Evolutionary conservation across 2,113 vertebrate genomes (phyloP).

Genomic region (Aptenodytes patagonicus): DNA sequence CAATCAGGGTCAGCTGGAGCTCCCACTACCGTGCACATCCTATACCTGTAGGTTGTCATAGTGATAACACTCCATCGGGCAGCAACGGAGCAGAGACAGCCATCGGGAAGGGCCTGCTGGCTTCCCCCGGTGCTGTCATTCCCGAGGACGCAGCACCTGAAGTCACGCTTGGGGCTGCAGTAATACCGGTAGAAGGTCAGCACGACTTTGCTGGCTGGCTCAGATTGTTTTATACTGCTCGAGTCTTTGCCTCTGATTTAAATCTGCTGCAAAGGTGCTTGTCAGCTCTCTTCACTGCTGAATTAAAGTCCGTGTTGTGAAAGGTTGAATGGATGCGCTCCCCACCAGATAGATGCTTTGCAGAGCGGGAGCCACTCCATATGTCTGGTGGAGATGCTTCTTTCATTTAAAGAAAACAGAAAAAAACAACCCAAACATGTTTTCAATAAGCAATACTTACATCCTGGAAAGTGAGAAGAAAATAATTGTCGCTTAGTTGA

Average conservation of each 20-base stretch:
- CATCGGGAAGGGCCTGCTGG: neutral
- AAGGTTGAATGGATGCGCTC: neutral
- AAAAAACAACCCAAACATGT: neutral
- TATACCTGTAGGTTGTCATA: constrained; percentile 54
- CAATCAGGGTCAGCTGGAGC: neutral
- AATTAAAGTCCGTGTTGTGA: neutral
- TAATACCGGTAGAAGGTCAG: neutral
- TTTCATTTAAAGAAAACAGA: neutral
- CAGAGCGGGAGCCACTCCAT: neutral
- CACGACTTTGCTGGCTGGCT: neutral
- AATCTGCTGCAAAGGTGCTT: neutral
- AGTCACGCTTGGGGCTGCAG: neutral
- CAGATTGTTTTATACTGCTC: neutral
- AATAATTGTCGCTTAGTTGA: neutral
- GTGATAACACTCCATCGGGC: neutral
- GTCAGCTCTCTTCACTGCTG: neutral
- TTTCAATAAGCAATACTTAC: neutral
- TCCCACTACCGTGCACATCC: neutral
- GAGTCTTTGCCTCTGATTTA: neutral
- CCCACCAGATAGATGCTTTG: neutral
- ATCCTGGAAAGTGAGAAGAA: neutral
- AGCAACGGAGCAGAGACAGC: neutral
- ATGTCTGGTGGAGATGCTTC: neutral
- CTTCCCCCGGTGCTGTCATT: neutral
- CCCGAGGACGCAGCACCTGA: accelerated